A percentile compares a stretch with the other conserved stretches of the same genome.
phyloP scores from a whole-genome alignment of 2,113 vertebrate species.

The Antigone vipio region DNA sequence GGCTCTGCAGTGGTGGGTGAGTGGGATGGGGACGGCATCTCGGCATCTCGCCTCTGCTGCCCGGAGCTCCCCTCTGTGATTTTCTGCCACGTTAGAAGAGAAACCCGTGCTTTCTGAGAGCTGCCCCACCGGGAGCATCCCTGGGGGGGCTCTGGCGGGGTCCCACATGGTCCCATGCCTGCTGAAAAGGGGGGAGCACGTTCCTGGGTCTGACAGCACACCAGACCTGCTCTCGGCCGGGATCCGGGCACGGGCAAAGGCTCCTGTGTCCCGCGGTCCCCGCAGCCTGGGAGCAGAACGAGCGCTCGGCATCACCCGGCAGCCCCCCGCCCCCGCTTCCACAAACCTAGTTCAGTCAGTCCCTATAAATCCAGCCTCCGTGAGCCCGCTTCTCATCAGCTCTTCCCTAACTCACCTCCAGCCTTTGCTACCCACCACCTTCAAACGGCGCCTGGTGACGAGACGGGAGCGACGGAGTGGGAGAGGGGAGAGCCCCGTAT shows the following conservation, averaged over 20 bases:
- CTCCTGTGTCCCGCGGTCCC: fast-evolving
- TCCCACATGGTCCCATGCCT: fast-evolving
- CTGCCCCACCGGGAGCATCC: not conserved
- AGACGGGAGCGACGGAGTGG: not conserved
- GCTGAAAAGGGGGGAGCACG: not conserved
- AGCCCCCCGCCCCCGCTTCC: not conserved
- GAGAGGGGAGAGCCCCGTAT: not conserved
- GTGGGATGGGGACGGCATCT: not conserved
- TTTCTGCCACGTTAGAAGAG: not conserved
- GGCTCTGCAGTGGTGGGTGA: not conserved
- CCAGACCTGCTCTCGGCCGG: not conserved
- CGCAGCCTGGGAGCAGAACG: not conserved
- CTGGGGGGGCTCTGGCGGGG: fast-evolving
- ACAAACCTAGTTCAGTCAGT: constrained; percentile 43
- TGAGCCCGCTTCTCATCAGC: not conserved
- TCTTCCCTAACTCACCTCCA: not conserved
- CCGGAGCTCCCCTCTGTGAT: not conserved
- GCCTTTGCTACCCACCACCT: not conserved
- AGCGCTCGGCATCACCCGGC: not conserved
- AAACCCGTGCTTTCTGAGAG: not conserved
- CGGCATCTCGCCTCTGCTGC: not conserved
- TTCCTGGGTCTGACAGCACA: not conserved
- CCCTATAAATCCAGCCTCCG: constrained; percentile 8
- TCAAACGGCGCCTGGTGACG: not conserved
- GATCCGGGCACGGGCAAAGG: not conserved